Percentiles rank a stretch among this genome's conserved stretches.
These are phyloP conservation scores for Cephus spinipes DNA, from an alignment of 2,888 invertebrate species.

Conservation along the genomic window DNA sequence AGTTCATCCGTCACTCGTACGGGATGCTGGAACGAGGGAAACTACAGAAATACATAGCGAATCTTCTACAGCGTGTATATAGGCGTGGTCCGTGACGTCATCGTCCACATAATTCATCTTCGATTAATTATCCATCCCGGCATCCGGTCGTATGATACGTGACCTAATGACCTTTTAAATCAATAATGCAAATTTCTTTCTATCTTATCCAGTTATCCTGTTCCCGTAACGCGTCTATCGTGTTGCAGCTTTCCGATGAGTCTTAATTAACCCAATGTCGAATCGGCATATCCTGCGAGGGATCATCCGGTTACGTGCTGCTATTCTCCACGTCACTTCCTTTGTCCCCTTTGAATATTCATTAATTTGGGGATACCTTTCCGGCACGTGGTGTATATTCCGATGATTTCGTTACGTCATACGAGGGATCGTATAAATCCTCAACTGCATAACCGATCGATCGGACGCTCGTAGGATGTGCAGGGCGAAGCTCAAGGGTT, in stretches of 20 bases:
- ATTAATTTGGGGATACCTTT: background rate
- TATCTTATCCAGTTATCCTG: background rate
- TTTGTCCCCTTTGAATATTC: background rate
- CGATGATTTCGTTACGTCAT: background rate
- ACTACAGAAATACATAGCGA: background rate
- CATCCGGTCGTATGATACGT: background rate
- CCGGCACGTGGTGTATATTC: background rate
- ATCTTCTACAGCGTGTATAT: background rate
- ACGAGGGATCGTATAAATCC: background rate
- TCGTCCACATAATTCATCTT: conserved; percentile 35
- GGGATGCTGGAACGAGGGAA: background rate
- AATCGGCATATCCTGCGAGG: background rate
- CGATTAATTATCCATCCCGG: conserved; percentile 46
- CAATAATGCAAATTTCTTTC: too few relatives aligned
- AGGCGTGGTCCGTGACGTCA: background rate
- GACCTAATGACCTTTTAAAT: background rate
- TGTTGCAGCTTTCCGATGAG: background rate
- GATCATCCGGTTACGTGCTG: background rate
- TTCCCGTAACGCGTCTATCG: background rate
- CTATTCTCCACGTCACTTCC: background rate
- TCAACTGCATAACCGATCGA: background rate
- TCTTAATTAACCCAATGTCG: background rate
- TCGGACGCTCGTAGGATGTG: background rate
- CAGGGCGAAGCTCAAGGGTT: background rate
- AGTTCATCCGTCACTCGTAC: background rate